Evolutionary conservation across 1,140 invertebrate species (phyloP).

Genomic region (Megalonaias nervosa): DNA sequence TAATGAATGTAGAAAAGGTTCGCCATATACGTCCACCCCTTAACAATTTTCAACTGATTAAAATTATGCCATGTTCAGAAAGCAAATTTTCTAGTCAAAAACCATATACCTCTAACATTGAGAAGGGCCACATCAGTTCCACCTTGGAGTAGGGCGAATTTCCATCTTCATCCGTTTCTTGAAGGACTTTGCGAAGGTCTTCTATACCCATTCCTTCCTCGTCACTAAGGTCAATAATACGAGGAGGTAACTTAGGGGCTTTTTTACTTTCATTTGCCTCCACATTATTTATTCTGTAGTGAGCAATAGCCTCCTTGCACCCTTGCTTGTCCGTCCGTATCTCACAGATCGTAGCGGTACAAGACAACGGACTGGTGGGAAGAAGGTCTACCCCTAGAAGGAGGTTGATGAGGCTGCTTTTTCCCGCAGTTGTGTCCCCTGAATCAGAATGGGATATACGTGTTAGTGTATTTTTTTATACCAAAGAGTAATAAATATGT

Average conservation of each 20-base stretch:
- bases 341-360: constrained; percentile 58
- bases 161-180: constrained; percentile 27
- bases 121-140: constrained; percentile 54
- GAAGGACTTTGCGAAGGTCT: constrained; percentile 15
- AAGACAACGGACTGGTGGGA: constrained; percentile 47
- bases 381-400: constrained; percentile 47
- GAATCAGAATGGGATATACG: neutral
- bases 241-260: neutral
- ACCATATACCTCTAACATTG: constrained; percentile 42
- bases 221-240: constrained; percentile 5
- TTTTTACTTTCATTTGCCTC: neutral
- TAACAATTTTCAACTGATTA: neutral
- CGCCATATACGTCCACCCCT: neutral
- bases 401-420: constrained; percentile 58
- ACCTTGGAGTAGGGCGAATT: constrained; percentile 50
- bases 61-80: neutral
- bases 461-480: no score
- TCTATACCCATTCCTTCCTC: constrained; percentile 8
- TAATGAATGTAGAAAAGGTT: neutral
- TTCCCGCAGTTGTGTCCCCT: constrained; percentile 56
- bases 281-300: neutral
- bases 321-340: constrained; percentile 27
- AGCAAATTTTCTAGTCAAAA: neutral
- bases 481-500: no score
- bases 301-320: neutral